Evolutionary conservation across 2,113 vertebrate species (phyloP).

Genomic region (Australoheros scitulus): DNA sequence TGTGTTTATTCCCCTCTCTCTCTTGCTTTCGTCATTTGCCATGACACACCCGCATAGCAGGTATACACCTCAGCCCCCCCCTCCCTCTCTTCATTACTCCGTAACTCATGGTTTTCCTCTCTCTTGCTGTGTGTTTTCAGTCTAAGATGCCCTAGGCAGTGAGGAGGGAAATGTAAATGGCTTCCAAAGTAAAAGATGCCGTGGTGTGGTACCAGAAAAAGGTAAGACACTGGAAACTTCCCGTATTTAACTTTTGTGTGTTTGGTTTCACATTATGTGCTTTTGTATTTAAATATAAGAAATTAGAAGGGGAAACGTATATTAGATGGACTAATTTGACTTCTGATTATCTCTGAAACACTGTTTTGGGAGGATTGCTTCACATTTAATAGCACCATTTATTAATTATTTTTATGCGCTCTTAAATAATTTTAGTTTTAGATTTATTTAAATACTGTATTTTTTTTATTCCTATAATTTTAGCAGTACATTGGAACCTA

Average conservation of each 20-base stretch:
- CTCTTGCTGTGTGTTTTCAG: slow-evolving; percentile 80
- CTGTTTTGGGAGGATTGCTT: neutral
- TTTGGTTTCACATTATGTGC: neutral
- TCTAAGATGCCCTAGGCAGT: slow-evolving; percentile 89
- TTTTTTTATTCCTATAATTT: fast-evolving
- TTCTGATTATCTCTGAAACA: neutral
- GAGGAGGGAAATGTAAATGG: slow-evolving; percentile 94
- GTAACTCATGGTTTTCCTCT: slow-evolving; percentile 28
- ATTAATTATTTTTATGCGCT: neutral
- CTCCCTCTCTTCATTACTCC: slow-evolving; percentile 11
- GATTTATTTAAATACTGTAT: neutral
- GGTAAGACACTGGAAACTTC: slow-evolving; percentile 81
- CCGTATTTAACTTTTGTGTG: neutral
- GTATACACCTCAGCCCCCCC: slow-evolving; percentile 33
- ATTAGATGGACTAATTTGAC: neutral
- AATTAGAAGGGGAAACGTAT: neutral
- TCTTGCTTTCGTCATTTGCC: neutral
- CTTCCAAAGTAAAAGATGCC: slow-evolving; percentile 99
- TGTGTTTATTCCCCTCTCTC: neutral
- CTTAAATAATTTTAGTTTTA: neutral
- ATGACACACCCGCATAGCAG: slow-evolving; percentile 54
- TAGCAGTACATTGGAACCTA: neutral
- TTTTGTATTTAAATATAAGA: neutral
- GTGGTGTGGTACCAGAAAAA: slow-evolving; percentile 99
- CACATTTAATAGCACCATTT: neutral